Conservation (phyloP, 2,888 invertebrate genomes). For the Sisyra nigra region DNA sequence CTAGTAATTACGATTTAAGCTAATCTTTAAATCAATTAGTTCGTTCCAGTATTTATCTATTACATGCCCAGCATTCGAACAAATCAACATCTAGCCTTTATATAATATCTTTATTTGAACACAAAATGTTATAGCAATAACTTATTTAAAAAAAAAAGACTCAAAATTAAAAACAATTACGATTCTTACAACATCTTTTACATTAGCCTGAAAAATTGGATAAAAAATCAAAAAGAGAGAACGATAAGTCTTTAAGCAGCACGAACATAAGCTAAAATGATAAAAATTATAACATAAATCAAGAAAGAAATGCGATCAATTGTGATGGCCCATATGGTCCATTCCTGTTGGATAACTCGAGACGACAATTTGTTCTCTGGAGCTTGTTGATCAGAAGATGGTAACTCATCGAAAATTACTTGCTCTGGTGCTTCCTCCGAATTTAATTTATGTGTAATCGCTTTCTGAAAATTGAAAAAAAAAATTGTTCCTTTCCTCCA, state of each 20-base stretch:
- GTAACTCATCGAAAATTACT: constrained; percentile 24
- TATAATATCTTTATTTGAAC: no score
- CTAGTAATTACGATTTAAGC: no score
- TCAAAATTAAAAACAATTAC: no score
- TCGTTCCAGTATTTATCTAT: no score
- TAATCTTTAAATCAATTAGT: no score
- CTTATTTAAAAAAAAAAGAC: no score
- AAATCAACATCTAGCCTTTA: no score
- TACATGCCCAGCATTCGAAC: no score
- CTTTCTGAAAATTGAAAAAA: constrained; percentile 14
- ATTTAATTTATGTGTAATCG: constrained; percentile 19
- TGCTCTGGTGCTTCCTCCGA: constrained; percentile 29
- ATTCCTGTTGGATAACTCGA: constrained; percentile 34
- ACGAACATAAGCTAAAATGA: constrained; percentile 32
- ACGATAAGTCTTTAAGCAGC: constrained; percentile 20
- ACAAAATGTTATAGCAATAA: no score
- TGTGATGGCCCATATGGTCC: constrained; percentile 44
- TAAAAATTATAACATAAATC: constrained; percentile 35
- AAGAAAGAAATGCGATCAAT: constrained; percentile 43
- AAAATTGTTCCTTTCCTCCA: background rate
- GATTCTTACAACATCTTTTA: no score
- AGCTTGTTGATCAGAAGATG: constrained; percentile 17
- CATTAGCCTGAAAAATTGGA: no score
- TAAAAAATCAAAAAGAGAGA: background rate
- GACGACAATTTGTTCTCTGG: constrained; percentile 23